Evolutionary conservation across 1,140 invertebrate genomes (phyloP).

Genomic region (Acromyrmex echinatior): DNA sequence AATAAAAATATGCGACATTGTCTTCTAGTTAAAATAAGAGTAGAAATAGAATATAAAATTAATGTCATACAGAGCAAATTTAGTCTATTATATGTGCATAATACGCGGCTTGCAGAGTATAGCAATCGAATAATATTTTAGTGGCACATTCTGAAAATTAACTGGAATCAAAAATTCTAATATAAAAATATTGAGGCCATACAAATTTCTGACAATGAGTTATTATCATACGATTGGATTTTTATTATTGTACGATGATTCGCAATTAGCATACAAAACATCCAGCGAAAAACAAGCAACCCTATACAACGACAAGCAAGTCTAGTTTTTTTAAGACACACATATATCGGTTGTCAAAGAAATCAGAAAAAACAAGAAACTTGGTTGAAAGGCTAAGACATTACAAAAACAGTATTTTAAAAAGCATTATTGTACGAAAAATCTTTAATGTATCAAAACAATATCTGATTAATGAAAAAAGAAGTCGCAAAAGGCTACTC

Average conservation of each 20-base stretch:
- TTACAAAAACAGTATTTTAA: constrained; percentile 6
- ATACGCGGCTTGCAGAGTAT: neutral
- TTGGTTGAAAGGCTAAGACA: neutral
- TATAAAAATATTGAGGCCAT: neutral
- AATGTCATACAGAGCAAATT: no score
- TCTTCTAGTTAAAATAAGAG: constrained; percentile 8
- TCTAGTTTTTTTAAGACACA: neutral
- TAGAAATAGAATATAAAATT: neutral
- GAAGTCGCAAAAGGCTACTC: neutral
- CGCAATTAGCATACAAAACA: constrained; percentile 20
- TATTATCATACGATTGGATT: neutral
- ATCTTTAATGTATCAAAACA: neutral
- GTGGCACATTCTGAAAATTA: neutral
- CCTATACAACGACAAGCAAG: neutral
- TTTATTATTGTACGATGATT: neutral
- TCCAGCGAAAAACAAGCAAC: neutral
- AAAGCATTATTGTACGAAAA: constrained; percentile 9
- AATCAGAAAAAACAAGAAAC: neutral
- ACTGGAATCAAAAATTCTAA: neutral
- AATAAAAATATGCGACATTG: neutral
- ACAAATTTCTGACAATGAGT: neutral
- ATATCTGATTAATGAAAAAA: neutral
- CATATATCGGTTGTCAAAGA: neutral
- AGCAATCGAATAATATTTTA: neutral
- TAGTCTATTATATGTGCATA: neutral